These are phyloP conservation scores for Petrosia ficiformis DNA, from an alignment of 37 sponge, comb jelly and placozoan species.

Conservation along the genomic window DNA sequence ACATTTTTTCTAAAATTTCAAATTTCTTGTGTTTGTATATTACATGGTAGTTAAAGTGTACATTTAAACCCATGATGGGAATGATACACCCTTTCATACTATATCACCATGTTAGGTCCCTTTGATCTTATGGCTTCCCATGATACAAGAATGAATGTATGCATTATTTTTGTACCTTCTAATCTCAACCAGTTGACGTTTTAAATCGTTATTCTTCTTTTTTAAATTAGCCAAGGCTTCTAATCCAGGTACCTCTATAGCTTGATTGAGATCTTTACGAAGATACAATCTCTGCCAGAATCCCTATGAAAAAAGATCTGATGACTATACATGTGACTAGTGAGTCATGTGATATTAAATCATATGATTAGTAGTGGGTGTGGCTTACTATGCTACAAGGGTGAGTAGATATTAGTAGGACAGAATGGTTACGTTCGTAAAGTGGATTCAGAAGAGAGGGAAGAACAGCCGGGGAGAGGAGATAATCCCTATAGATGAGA, in stretches of 20 bases:
- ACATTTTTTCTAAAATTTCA: too few relatives aligned
- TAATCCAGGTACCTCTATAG: slow-evolving; percentile 1
- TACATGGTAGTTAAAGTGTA: too few relatives aligned
- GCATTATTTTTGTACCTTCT: too few relatives aligned
- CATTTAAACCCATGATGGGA: too few relatives aligned
- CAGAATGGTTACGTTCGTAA: slow-evolving; percentile 38
- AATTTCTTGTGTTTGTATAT: too few relatives aligned
- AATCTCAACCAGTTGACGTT: slow-evolving; percentile 8
- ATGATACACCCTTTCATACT: too few relatives aligned
- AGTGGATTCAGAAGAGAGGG: slow-evolving; percentile 55
- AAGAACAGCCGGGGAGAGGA: slow-evolving; percentile 8
- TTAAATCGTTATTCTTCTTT: slow-evolving; percentile 22
- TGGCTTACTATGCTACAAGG: slow-evolving; percentile 32
- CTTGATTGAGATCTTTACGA: background rate
- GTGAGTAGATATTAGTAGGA: slow-evolving; percentile 14
- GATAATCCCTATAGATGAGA: slow-evolving; percentile 46
- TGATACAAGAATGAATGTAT: too few relatives aligned
- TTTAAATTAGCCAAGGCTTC: slow-evolving; percentile 11
- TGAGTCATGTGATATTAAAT: too few relatives aligned
- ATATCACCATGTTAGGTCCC: too few relatives aligned
- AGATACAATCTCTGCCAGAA: slow-evolving; percentile 46
- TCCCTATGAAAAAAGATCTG: background rate
- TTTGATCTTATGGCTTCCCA: too few relatives aligned
- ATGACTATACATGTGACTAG: background rate
- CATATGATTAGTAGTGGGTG: too few relatives aligned